These are phyloP conservation scores for Sarcophaga variegata DNA, from an alignment of 2,888 invertebrate species.

Conservation along the genomic window DNA sequence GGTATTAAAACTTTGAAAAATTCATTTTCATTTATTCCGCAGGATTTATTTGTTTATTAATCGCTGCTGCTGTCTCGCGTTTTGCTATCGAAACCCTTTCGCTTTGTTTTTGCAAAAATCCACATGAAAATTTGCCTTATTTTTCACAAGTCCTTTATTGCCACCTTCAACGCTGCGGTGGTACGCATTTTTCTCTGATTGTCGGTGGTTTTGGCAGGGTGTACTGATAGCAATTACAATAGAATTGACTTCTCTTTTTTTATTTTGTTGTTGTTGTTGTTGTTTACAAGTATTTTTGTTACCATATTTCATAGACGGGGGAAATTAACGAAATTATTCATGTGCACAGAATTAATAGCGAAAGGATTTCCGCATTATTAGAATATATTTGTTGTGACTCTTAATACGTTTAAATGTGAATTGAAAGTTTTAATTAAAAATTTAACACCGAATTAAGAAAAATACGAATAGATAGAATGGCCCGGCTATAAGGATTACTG, in stretches of 20 bases:
- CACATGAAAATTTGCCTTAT: constrained; percentile 8
- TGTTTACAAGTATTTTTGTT: constrained; percentile 11
- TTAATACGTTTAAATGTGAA: constrained; percentile 65
- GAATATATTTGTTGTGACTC: constrained; percentile 48
- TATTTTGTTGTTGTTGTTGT: neutral
- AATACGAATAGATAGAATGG: too few species aligned
- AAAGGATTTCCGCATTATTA: constrained; percentile 72
- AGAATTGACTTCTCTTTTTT: neutral
- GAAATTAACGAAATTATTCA: constrained; percentile 72
- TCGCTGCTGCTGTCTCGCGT: constrained; percentile 8
- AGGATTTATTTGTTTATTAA: constrained; percentile 44
- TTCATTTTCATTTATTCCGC: constrained; percentile 29
- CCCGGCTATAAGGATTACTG: too few species aligned
- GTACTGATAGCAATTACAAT: neutral
- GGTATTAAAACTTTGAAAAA: constrained; percentile 41
- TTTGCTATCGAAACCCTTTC: constrained; percentile 47
- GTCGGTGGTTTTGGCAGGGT: neutral
- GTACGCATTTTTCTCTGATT: neutral
- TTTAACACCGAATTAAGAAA: neutral
- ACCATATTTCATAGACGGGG: constrained; percentile 27
- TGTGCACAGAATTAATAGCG: constrained; percentile 74
- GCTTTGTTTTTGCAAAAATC: constrained; percentile 39
- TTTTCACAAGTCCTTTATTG: constrained; percentile 59
- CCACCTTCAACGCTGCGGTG: constrained; percentile 54
- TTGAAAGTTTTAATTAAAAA: constrained; percentile 36